Evolutionary conservation across 2,113 vertebrate species (phyloP).

Genomic region (Oryzias woworae): DNA sequence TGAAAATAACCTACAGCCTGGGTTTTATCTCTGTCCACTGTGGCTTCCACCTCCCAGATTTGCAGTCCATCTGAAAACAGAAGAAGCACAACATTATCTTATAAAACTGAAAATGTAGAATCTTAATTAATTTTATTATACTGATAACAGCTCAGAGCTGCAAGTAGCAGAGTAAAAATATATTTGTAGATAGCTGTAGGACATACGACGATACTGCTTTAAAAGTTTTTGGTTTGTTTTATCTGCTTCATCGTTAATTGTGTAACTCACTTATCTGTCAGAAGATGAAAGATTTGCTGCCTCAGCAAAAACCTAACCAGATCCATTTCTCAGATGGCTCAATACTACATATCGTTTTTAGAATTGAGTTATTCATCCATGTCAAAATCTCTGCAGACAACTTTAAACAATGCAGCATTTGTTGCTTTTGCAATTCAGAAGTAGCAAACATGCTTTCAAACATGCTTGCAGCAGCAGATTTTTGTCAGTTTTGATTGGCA

Average conservation of each 20-base stretch:
- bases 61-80: constrained; percentile 87
- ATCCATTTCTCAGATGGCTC: too few species aligned
- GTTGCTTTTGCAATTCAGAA: background rate
- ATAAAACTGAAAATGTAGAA: background rate
- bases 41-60: constrained; percentile 94
- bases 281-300: too few species aligned
- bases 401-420: background rate
- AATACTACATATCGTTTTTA: background rate
- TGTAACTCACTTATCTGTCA: too few species aligned
- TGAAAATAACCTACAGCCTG: constrained; percentile 83
- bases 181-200: too few species aligned
- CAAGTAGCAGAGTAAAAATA: too few species aligned
- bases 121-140: too few species aligned
- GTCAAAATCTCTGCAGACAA: background rate
- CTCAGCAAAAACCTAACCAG: too few species aligned
- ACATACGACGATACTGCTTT: too few species aligned
- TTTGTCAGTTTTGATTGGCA: background rate
- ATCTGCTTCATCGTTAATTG: too few species aligned
- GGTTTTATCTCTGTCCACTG: constrained; percentile 93
- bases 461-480: background rate
- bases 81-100: background rate
- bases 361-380: background rate
- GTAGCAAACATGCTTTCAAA: background rate
- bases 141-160: too few species aligned
- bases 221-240: too few species aligned